phyloP scores from a whole-genome alignment of 2,888 invertebrate species.

The Syrista parreyssii region DNA sequence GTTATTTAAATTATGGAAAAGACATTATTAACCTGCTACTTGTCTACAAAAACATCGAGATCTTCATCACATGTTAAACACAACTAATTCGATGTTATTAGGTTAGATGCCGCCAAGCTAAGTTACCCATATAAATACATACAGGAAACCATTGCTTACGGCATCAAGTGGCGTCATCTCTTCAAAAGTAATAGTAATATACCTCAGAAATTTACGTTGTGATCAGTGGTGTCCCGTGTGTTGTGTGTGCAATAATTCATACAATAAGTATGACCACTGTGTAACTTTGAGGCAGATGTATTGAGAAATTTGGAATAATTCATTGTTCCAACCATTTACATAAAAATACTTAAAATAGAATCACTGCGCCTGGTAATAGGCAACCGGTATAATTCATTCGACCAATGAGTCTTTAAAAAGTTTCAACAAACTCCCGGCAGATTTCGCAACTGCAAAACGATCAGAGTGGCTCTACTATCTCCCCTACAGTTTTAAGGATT shows the following conservation, averaged over 20 bases:
- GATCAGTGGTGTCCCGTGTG: background rate
- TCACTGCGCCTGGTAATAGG: background rate
- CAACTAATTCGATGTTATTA: background rate
- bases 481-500: background rate
- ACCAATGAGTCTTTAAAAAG: background rate
- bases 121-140: background rate
- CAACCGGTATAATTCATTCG: background rate
- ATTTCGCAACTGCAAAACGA: background rate
- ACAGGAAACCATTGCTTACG: background rate
- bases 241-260: background rate
- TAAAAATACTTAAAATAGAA: background rate
- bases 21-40: background rate
- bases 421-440: background rate
- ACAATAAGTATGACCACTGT: background rate
- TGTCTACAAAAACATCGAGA: background rate
- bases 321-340: background rate
- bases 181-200: background rate
- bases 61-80: background rate
- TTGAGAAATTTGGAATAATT: background rate
- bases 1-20: background rate
- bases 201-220: background rate
- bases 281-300: background rate
- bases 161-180: constrained; percentile 1
- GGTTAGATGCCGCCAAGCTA: background rate
- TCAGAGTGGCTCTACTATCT: background rate